Percentiles rank a stretch among this genome's conserved stretches.
These are phyloP conservation scores for Cynopterus sphinx DNA, from an alignment of 2,797 vertebrate species.

Conservation along the genomic window DNA sequence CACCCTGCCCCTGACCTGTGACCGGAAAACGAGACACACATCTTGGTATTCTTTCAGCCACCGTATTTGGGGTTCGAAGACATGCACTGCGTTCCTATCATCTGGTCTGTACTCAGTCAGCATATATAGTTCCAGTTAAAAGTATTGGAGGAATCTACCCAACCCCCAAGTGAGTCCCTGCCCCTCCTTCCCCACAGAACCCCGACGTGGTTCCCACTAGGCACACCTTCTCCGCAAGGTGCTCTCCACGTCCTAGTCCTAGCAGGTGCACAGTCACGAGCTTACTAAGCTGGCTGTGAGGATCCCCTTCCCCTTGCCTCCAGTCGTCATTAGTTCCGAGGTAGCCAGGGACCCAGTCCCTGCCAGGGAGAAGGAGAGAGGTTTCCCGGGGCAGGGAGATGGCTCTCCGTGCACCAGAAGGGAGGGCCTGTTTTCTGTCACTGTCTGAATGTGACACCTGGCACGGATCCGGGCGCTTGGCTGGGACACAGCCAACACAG, in stretches of 20 bases:
- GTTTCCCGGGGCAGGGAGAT: background rate
- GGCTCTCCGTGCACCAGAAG: background rate
- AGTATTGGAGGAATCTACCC: background rate
- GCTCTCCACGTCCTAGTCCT: background rate
- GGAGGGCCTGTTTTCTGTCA: background rate
- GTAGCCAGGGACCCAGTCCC: background rate
- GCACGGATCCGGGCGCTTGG: background rate
- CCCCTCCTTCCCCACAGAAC: background rate
- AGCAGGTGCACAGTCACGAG: background rate
- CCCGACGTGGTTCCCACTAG: background rate
- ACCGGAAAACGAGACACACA: background rate
- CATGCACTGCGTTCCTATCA: background rate
- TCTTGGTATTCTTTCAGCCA: background rate
- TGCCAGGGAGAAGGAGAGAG: background rate
- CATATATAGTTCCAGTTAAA: background rate
- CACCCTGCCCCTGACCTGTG: background rate
- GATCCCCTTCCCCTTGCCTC: background rate
- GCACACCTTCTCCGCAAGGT: background rate
- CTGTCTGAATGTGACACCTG: background rate
- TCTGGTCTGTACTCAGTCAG: background rate
- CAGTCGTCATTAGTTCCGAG: slow-evolving; percentile 19
- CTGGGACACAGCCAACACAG: background rate
- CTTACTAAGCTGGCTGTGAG: background rate
- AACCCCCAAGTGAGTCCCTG: background rate
- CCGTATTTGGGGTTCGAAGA: background rate